A percentile compares a stretch with the other conserved stretches of the same genome.
Conservation (phyloP, 2,888 invertebrate genomes). For the Lordiphosa andalusiaca region DNA sequence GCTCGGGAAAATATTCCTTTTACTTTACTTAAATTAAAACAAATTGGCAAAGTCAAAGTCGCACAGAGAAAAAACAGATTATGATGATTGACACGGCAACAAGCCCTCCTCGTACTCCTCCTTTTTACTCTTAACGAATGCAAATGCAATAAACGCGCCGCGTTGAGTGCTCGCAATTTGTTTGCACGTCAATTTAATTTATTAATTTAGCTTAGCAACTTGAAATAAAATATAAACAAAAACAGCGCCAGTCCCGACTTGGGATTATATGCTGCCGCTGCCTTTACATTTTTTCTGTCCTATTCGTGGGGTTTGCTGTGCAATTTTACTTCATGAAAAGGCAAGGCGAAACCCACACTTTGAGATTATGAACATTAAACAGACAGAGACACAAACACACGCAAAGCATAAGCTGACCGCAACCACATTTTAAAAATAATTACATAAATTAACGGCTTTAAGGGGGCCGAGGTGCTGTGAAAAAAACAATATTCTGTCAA, state of each 20-base stretch:
- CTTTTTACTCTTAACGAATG: slow-evolving; percentile 47
- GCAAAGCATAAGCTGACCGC: too few relatives aligned
- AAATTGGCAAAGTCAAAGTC: slow-evolving; percentile 55
- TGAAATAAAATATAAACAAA: slow-evolving; percentile 24
- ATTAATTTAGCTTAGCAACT: slow-evolving; percentile 45
- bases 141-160: slow-evolving; percentile 60
- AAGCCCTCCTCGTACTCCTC: slow-evolving; percentile 1
- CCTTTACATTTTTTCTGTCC: background rate
- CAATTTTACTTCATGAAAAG: too few relatives aligned
- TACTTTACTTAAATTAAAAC: slow-evolving; percentile 48
- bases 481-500: background rate
- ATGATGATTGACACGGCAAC: slow-evolving; percentile 38
- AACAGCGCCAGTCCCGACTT: background rate
- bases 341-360: too few relatives aligned
- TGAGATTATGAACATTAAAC: too few relatives aligned
- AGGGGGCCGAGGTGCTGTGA: too few relatives aligned
- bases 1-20: slow-evolving; percentile 14
- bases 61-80: slow-evolving; percentile 18
- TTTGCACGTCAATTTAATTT: slow-evolving; percentile 63
- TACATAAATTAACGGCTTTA: too few relatives aligned
- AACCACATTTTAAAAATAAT: too few relatives aligned
- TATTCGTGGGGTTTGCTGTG: background rate
- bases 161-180: slow-evolving; percentile 44
- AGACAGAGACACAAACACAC: too few relatives aligned
- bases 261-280: too few relatives aligned